Evolutionary conservation across 2,888 invertebrate species (phyloP), one percentile per base, ranked within the genome.

Genomic region (Anorthoa munda): DNA sequence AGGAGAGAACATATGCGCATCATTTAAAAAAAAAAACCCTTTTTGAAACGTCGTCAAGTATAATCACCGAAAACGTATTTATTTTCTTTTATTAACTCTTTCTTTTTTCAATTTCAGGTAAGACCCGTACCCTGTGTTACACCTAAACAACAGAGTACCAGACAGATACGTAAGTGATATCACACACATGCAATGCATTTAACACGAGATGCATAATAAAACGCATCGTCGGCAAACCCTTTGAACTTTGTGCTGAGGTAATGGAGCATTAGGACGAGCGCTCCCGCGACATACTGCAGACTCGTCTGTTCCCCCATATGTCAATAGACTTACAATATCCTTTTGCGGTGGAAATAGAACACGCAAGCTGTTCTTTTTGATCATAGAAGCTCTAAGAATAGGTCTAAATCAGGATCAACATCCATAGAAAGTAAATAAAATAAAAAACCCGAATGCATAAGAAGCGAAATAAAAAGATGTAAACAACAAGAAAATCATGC

Each of bases 231-330:
- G 59, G 55, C 67, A 46, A 77, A 75, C 65, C 75, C 79, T 82
- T 86, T 79, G 78, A 80, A 82, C 82, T 83, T 63, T 75, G 72
- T 80, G 76, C 58, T 66, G 70, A 23, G 65, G 77, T 87, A 88
- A 90, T 87, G 88, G 85, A 76, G 84, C 90, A 89, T 89, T 86
- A 89, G 77, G 64, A 79, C 67, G 71, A 68, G 71, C 76, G 58
- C 66, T 45, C 66, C 50, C 71, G 60, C 58, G 72, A 72, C 67
- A 71, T 48, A 21, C 67, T 66, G 23, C 72, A 31, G 11, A 56
- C 74, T 58, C 45, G 21, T 18, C 66, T 56, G 45, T 12, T 53
- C 31, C 55, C 46, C 31, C 12, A 55, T 58, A 69, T 67, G 48
- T 82, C 68, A 65, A 72, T 66, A 60, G n/a, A 75, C 61, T 56